Conservation (phyloP, 2,113 vertebrate species). For the Eurystomus gularis region DNA sequence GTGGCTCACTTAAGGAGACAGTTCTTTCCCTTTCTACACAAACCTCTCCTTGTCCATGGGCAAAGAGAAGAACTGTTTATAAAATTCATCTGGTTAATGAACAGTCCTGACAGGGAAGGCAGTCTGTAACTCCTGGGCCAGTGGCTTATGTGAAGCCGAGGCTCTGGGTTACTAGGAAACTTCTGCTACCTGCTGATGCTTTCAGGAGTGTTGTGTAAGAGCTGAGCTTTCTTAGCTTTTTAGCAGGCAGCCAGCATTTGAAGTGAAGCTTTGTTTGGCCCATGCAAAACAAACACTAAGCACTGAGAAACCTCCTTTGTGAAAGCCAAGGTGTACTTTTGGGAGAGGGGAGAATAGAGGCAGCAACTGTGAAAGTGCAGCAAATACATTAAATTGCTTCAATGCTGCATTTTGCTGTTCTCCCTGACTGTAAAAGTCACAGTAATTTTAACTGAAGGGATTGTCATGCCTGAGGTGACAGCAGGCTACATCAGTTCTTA, state of each 20-base stretch:
- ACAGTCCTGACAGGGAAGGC: background rate
- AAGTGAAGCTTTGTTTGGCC: background rate
- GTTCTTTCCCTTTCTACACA: background rate
- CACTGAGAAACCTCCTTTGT: background rate
- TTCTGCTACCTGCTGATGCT: background rate
- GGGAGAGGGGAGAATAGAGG: background rate
- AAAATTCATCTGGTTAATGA: background rate
- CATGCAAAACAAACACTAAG: background rate
- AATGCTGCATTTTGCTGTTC: background rate
- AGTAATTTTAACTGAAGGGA: background rate
- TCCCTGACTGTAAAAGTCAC: background rate
- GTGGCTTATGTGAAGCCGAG: background rate
- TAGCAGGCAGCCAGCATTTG: background rate
- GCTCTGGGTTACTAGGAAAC: background rate
- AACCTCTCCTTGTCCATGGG: background rate
- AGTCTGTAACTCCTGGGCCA: background rate
- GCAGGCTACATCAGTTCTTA: background rate
- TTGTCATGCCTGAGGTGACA: background rate
- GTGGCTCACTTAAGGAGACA: background rate
- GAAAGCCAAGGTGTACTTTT: background rate
- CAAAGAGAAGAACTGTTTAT: background rate
- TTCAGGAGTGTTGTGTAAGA: background rate
- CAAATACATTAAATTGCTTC: background rate
- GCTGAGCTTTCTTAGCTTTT: background rate
- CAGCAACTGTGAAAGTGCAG: background rate